Base-by-base conservation (phyloP, 2,113 vertebrate species). In the Psophia crepitans region DNA sequence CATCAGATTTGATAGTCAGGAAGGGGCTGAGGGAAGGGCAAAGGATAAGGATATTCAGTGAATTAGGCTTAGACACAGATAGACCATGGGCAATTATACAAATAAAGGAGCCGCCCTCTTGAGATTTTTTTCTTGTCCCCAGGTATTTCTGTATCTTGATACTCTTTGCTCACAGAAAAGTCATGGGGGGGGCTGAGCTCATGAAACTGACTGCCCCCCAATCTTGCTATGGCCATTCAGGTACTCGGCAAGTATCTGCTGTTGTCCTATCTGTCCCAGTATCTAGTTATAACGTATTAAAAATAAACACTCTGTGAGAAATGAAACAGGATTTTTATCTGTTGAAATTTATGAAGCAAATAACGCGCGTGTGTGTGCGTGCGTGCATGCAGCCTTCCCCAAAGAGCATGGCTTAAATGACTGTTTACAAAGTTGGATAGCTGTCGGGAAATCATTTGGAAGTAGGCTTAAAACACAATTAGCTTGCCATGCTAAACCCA, bases 381-480 rank as follows among this genome's bases (percentile, higher is more conserved):
- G 58, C 23, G 6, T 7, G 61, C 14, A 9, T 19, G 28, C n/a
- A 19, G 1, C 2, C 19, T 81, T 93, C 48, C 23, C 64, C 76
- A 81, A 78, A 77, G 74, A 87, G 58, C 0, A 0, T 54, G 85
- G 70, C 71, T 77, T 69, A 78, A 90, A 68, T 64, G 71, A 14
- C 75, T 96, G 78, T 74, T 93, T 93, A 46, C 84, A 75, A 90
- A 93, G 82, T 63, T 44, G 76, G 74, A 51, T 71, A 61, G 54
- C 76, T 81, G 49, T 81, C 0, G 1, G 51, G 48, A 86, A 91
- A 90, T 90, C 84, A 37, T 66, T 78, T 65, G 73, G 73, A 94
- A 87, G 65, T 6, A 51, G 79, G 76, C 57, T 96, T 90, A 94
- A 94, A 93, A 88, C 53, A 88, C 56, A 86, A 88, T 88, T 96